phyloP scores from a whole-genome alignment of 2,888 invertebrate genomes.

The Xanthorhoe designata region DNA sequence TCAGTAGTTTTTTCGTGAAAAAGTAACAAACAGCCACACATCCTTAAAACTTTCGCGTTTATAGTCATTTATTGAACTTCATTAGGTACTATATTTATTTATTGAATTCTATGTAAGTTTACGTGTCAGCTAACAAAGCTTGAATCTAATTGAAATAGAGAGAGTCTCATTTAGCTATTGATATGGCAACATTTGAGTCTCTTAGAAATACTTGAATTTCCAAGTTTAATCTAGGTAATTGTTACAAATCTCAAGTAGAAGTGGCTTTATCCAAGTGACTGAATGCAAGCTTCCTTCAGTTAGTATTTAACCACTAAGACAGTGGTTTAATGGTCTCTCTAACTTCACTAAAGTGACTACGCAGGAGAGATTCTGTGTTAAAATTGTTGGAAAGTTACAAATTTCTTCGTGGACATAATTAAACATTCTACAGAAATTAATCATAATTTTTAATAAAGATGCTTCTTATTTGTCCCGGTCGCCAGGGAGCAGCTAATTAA shows the following conservation, averaged over 20 bases:
- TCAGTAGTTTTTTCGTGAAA: too few relatives aligned
- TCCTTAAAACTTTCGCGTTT: too few relatives aligned
- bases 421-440: slow-evolving; percentile 33
- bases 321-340: not conserved
- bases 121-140: not conserved
- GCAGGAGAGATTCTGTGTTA: not conserved
- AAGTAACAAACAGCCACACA: too few relatives aligned
- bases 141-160: too few relatives aligned
- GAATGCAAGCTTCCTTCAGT: not conserved
- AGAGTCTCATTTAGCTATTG: too few relatives aligned
- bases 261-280: not conserved
- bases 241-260: not conserved
- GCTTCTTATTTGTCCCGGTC: slow-evolving; percentile 50
- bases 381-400: slow-evolving; percentile 13
- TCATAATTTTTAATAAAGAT: slow-evolving; percentile 45
- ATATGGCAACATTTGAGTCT: too few relatives aligned
- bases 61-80: too few relatives aligned
- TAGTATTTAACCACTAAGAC: slow-evolving; percentile 2
- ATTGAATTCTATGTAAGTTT: too few relatives aligned
- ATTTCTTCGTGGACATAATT: slow-evolving; percentile 15
- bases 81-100: too few relatives aligned
- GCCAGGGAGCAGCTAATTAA: slow-evolving; percentile 63
- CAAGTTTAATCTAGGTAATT: not conserved
- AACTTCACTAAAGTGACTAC: not conserved
- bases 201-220: not conserved